These are phyloP conservation scores for Odontomachus brunneus DNA, from an alignment of 1,140 invertebrate species.

Conservation along the genomic window DNA sequence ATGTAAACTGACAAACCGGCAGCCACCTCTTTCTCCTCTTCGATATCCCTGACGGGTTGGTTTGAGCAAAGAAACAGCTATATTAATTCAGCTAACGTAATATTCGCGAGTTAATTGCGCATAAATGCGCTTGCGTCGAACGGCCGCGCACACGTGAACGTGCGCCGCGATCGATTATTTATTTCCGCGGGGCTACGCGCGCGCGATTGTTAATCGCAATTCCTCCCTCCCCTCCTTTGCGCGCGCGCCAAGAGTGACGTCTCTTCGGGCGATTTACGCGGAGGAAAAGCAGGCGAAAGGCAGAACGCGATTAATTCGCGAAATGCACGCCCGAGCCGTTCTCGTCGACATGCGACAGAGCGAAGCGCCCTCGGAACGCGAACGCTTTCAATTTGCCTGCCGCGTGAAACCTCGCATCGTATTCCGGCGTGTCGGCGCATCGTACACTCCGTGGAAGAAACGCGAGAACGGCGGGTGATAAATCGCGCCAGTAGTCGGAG, in stretches of 20 bases:
- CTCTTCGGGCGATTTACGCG: background rate
- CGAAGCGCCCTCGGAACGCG: conserved; percentile 19
- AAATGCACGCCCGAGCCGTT: background rate
- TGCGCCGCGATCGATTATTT: conserved; percentile 20
- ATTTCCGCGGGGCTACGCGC: background rate
- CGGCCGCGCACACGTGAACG: too few relatives aligned
- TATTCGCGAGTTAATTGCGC: background rate
- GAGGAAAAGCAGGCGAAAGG: background rate
- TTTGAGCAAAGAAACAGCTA: background rate
- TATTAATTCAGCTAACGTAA: conserved; percentile 7
- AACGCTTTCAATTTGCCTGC: conserved; percentile 20
- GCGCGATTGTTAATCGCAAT: conserved; percentile 3
- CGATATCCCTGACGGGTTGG: background rate
- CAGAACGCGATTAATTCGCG: conserved; percentile 8
- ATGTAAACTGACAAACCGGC: background rate
- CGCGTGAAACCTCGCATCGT: background rate
- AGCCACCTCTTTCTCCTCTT: background rate
- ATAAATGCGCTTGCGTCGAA: background rate
- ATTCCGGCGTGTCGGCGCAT: conserved; percentile 8
- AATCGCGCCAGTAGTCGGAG: conserved; percentile 48
- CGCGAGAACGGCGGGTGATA: conserved; percentile 23
- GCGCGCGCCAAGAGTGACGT: background rate
- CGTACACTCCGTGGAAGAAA: conserved; percentile 22
- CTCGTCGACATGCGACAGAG: background rate
- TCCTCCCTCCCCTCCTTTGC: background rate